Evolutionary conservation across 1,140 invertebrate genomes (phyloP).

Genomic region (Eriosoma lanigerum): DNA sequence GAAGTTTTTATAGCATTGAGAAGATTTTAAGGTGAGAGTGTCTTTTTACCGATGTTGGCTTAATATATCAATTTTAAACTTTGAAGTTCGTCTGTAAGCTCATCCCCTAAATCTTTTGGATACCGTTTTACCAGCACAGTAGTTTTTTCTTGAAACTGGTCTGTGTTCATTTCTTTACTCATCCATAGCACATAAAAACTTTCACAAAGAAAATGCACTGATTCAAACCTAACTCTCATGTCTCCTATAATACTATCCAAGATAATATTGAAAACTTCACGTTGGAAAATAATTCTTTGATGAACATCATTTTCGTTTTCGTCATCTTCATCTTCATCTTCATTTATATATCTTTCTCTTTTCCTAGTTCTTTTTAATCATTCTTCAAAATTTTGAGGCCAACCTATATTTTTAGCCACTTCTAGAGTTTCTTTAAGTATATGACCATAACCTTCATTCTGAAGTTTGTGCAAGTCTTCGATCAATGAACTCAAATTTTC

Average conservation of each 20-base stretch:
- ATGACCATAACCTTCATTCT: background rate
- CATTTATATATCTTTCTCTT: too few relatives aligned
- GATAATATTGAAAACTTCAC: background rate
- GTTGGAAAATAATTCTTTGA: background rate
- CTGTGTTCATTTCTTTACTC: background rate
- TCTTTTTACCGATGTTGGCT: too few relatives aligned
- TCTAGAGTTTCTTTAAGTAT: conserved; percentile 8
- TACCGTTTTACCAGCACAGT: too few relatives aligned
- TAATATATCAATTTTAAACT: too few relatives aligned
- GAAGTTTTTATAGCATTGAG: background rate
- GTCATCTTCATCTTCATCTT: too few relatives aligned
- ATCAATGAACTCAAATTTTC: conserved; percentile 2
- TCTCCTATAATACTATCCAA: background rate
- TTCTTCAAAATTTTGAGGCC: too few relatives aligned
- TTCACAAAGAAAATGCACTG: background rate
- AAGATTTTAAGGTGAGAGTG: background rate
- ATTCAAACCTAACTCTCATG: background rate
- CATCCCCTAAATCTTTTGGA: too few relatives aligned
- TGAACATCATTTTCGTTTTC: too few relatives aligned
- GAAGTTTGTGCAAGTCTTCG: background rate
- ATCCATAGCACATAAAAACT: background rate
- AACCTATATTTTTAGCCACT: conserved; percentile 5
- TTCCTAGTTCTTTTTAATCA: too few relatives aligned
- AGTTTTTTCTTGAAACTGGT: background rate
- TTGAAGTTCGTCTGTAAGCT: too few relatives aligned